Evolutionary conservation across 1,140 invertebrate species (phyloP), one percentile per base, ranked within the genome.

Genomic region (Drosophila watanabei): DNA sequence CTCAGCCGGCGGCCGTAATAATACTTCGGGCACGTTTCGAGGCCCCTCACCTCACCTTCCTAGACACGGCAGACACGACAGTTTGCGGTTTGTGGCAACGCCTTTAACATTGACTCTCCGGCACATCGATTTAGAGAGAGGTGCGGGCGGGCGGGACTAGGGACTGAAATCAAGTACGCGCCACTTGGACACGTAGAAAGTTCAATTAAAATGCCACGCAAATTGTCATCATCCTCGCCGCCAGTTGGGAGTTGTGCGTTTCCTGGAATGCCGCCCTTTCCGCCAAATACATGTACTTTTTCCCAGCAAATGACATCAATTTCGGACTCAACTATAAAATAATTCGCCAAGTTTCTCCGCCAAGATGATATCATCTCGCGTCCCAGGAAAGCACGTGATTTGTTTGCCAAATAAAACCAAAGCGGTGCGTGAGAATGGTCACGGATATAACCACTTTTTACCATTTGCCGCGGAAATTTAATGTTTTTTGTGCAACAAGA

Each of bases 141-240:
- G 30, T 28, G 39, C 14, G 35, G 60, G 28, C 39, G 24, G 24
- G 58, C 5, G 49, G 70, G 63, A 64, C 51, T 37, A 30, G 51
- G 75, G 52, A 69, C 60, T 57, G 28, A 13, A 69, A 69, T 71
- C 68, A 57, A 78, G 69, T 81, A 60, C 56, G 58, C 79, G 64
- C 79, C 79, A 90, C 86, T 91, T 65, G 62, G 85, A 86, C 86
- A 90, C 86, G 86, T 90, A 90, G 86, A 90, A 90, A 90, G 86
- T 91, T 85, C 86, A 90, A 90, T 90, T 90, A 82, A 90, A 82
- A 75, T 63, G 81, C 82, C 86, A 89, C 86, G 86, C 79, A 90
- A 89, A 82, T 82, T 77, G 82, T 75, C 84, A 84, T 86, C 82
- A 84, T 75, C 84, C 80, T 80, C 72, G 80, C 76, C 77, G 75